These are phyloP conservation scores for Eupithecia exiguata DNA, from an alignment of 2,888 invertebrate genomes.

Conservation along the genomic window DNA sequence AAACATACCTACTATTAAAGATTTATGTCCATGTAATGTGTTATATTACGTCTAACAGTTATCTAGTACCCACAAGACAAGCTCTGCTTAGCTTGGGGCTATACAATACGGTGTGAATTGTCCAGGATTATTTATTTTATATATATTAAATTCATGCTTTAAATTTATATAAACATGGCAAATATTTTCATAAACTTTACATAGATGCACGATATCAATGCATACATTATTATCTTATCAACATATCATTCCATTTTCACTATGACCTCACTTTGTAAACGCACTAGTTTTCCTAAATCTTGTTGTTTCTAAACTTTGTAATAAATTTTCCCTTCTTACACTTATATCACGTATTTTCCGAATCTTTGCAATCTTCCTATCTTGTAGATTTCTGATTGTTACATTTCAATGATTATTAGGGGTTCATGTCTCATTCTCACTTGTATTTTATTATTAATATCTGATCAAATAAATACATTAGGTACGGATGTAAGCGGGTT, in stretches of 20 bases:
- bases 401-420: background rate
- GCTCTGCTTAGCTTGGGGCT: too few relatives aligned
- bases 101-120: too few relatives aligned
- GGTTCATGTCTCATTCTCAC: background rate
- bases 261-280: conserved; percentile 30
- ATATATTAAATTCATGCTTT: background rate
- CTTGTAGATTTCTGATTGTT: conserved; percentile 12
- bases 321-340: conserved; percentile 7
- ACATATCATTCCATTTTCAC: conserved; percentile 41
- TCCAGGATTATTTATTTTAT: background rate
- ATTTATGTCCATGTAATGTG: background rate
- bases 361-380: conserved; percentile 16
- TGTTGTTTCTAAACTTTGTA: background rate
- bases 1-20: background rate
- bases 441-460: background rate
- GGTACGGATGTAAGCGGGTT: too few relatives aligned
- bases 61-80: too few relatives aligned
- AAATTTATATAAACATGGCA: background rate
- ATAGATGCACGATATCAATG: conserved; percentile 23
- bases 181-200: conserved; percentile 43
- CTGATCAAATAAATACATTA: too few relatives aligned
- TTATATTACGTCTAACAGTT: too few relatives aligned
- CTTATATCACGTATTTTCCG: conserved; percentile 13
- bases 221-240: background rate
- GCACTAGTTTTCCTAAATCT: conserved; percentile 19